Percentiles rank a stretch among this genome's conserved stretches.
Conservation (phyloP, 2,797 vertebrate genomes). For the Acanthurus leucopareius region DNA sequence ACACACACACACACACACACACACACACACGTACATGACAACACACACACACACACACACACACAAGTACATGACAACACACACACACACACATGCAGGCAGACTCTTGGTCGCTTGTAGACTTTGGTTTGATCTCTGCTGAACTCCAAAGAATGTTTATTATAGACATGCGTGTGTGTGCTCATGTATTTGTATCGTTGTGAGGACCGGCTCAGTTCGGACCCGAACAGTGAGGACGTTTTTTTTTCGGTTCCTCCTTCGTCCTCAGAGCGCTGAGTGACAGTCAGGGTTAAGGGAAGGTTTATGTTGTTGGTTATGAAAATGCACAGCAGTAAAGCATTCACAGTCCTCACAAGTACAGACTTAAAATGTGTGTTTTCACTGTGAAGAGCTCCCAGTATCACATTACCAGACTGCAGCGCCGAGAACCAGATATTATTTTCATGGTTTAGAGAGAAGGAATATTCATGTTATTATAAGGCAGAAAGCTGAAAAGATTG, state of each 20-base stretch:
- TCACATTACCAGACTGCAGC: too few relatives aligned
- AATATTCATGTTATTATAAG: background rate
- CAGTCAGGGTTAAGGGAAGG: background rate
- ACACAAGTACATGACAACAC: background rate
- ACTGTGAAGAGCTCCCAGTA: too few relatives aligned
- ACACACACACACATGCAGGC: background rate
- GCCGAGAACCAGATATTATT: too few relatives aligned
- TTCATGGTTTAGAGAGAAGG: background rate
- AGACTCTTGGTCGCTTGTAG: constrained; percentile 33
- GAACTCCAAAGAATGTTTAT: constrained; percentile 25
- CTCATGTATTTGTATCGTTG: background rate
- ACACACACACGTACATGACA: background rate
- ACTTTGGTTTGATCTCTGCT: constrained; percentile 41
- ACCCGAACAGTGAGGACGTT: background rate
- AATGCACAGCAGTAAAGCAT: background rate
- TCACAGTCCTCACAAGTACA: background rate
- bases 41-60: too few relatives aligned
- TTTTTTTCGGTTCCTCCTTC: background rate
- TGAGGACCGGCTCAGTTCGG: background rate
- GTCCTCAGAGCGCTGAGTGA: background rate
- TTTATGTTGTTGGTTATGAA: background rate
- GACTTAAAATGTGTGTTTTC: background rate
- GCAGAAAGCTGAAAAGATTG: background rate
- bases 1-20: background rate
- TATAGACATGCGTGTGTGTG: constrained; percentile 27